Evolutionary conservation across 1,140 invertebrate species (phyloP).

Genomic region (Anastrepha obliqua): DNA sequence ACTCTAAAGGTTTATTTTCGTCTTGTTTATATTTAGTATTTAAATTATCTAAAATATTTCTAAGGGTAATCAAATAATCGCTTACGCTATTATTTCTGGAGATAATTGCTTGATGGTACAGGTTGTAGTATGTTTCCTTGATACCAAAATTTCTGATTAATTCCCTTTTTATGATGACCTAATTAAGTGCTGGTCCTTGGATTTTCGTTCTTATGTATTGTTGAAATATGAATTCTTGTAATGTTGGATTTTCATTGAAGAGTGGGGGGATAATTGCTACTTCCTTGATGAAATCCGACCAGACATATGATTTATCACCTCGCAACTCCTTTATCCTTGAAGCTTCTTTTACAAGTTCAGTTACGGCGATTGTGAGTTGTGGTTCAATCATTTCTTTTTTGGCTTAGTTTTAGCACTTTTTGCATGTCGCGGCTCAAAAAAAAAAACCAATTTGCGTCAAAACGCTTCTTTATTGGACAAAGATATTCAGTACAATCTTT

Average conservation of each 20-base stretch:
- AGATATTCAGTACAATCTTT: too few relatives aligned
- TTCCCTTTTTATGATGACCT: neutral
- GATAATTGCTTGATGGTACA: neutral
- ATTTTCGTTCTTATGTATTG: neutral
- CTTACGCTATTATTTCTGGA: too few relatives aligned
- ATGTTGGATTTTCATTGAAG: neutral
- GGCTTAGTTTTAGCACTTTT: too few relatives aligned
- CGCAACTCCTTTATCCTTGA: neutral
- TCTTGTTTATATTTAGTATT: too few relatives aligned
- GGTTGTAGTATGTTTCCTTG: neutral
- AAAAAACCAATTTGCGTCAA: too few relatives aligned
- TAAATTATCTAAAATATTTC: too few relatives aligned
- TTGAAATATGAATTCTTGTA: neutral
- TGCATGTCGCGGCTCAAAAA: too few relatives aligned
- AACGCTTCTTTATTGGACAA: too few relatives aligned
- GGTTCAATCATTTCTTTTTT: neutral
- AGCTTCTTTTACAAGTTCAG: neutral
- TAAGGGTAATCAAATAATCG: too few relatives aligned
- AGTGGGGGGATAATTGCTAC: neutral
- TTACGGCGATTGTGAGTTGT: neutral
- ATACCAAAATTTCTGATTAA: neutral
- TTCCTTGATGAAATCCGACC: neutral
- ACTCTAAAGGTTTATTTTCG: too few relatives aligned
- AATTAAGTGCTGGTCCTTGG: neutral
- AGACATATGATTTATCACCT: neutral